A percentile compares a stretch with the other conserved stretches of the same genome.
Evolutionary conservation across 2,797 vertebrate genomes (phyloP).

Genomic region (Chaenodraco wilsoni): DNA sequence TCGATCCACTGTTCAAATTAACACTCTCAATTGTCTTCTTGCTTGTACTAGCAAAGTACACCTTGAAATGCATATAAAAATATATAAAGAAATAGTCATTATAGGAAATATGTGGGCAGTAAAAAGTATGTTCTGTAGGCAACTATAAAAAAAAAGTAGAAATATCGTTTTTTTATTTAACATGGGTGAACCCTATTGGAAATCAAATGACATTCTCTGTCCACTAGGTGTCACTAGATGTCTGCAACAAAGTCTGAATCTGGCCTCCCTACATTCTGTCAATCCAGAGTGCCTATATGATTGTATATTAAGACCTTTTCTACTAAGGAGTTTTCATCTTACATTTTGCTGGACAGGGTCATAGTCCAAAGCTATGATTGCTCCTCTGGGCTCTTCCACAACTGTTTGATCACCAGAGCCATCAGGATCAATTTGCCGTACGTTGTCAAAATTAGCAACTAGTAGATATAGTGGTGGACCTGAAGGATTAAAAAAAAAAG

Average conservation of each 20-base stretch:
- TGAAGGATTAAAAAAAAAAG: slow-evolving; percentile 59
- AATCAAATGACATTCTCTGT: slow-evolving; percentile 1
- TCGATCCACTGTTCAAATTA: slow-evolving; percentile 84
- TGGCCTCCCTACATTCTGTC: background rate
- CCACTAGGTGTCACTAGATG: slow-evolving; percentile 62
- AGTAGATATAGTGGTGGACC: slow-evolving; percentile 88
- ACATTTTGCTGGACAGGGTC: slow-evolving; percentile 92
- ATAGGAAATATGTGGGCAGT: background rate
- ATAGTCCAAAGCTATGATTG: slow-evolving; percentile 90
- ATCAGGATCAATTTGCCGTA: slow-evolving; percentile 85
- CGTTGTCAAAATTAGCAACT: slow-evolving; percentile 88
- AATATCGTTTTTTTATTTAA: background rate
- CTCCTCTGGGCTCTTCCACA: slow-evolving; percentile 87
- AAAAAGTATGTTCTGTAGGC: background rate
- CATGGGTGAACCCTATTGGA: background rate
- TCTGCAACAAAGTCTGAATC: slow-evolving; percentile 13
- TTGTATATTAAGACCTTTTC: background rate
- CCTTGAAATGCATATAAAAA: slow-evolving; percentile 76
- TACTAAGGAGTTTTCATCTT: slow-evolving; percentile 53
- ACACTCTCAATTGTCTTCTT: slow-evolving; percentile 88
- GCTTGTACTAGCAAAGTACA: slow-evolving; percentile 89
- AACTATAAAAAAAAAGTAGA: background rate
- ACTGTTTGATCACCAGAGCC: slow-evolving; percentile 84
- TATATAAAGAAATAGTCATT: background rate
- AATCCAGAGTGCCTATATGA: background rate